Conservation (phyloP, 2,888 invertebrate genomes). For the Himalopsyche tibetana region DNA sequence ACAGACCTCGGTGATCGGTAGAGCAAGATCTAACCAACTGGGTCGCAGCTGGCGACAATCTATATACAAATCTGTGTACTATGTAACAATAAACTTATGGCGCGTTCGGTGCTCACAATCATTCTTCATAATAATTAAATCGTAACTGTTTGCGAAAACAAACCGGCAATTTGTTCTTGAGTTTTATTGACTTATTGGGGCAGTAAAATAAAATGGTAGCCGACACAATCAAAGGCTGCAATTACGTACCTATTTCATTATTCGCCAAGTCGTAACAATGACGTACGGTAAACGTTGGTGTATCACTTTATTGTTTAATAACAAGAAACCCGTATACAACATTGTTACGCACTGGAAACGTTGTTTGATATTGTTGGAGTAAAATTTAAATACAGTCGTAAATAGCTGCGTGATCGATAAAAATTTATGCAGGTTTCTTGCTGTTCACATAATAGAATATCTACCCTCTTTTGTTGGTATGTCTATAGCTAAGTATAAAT, state of each 20-base stretch:
- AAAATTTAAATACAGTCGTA: slow-evolving; percentile 10
- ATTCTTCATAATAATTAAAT: neutral
- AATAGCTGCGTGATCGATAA: neutral
- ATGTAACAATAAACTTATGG: too few species aligned
- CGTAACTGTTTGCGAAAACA: neutral
- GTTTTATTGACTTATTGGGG: neutral
- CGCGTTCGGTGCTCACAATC: too few species aligned
- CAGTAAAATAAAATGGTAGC: neutral
- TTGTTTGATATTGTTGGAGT: neutral
- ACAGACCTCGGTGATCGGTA: too few species aligned
- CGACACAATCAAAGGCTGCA: neutral
- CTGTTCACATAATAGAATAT: neutral
- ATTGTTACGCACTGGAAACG: neutral
- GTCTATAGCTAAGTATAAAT: too few species aligned
- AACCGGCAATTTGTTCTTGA: neutral
- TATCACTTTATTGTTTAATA: slow-evolving; percentile 8
- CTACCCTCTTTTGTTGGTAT: too few species aligned
- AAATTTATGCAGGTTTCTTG: neutral
- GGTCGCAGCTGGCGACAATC: too few species aligned
- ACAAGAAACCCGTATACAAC: neutral
- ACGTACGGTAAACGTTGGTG: slow-evolving; percentile 8
- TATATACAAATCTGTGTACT: too few species aligned
- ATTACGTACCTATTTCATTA: slow-evolving; percentile 1
- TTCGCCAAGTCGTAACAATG: neutral
- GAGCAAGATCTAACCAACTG: too few species aligned